phyloP scores from a whole-genome alignment of 1,140 invertebrate species.

The Gyrodactylus bullatarudis region DNA sequence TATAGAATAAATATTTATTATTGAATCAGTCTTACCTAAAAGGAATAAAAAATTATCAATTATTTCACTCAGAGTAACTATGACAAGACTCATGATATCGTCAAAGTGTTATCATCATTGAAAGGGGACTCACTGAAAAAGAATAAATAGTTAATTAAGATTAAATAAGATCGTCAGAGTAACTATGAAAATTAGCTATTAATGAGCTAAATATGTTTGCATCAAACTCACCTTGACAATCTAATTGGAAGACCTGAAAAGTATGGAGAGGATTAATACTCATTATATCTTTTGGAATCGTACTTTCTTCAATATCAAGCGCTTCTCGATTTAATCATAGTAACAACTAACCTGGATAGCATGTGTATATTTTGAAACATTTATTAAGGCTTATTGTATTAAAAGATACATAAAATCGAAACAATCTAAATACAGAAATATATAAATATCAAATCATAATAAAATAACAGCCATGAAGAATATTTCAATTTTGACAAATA shows the following conservation, averaged over 20 bases:
- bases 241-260: neutral
- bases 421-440: neutral
- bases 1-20: neutral
- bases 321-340: neutral
- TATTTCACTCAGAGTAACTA: too few species aligned
- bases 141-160: neutral
- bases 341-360: neutral
- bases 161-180: neutral
- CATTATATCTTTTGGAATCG: too few species aligned
- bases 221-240: neutral
- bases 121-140: neutral
- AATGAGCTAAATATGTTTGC: neutral
- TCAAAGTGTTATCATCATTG: too few species aligned
- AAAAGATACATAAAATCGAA: too few species aligned
- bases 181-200: too few species aligned
- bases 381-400: too few species aligned
- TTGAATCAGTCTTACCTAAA: neutral
- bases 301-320: neutral
- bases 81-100: too few species aligned
- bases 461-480: neutral
- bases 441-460: neutral
- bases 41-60: too few species aligned
- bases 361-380: too few species aligned
- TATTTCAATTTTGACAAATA: neutral
- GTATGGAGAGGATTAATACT: neutral